Base-by-base conservation (phyloP, 2,113 vertebrate genomes). In the Ctenomys sociabilis region DNA sequence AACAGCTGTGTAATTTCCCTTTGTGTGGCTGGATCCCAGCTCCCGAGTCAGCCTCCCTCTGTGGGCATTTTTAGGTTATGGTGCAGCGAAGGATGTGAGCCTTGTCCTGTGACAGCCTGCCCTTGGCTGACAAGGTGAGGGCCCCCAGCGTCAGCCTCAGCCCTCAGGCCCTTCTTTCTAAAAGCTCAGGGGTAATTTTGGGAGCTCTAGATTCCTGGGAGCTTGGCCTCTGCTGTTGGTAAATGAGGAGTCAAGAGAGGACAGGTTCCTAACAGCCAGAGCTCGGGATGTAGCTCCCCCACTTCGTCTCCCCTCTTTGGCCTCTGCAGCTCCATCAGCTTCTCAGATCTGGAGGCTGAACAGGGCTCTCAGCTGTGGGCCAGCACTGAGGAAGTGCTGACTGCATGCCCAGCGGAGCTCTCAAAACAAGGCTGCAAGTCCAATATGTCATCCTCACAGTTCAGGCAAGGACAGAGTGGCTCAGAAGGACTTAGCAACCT, bases 171-270 rank as follows among this genome's bases (percentile, higher is more conserved):
- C 37, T 77, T 82, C 6, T 28, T 59, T 90, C 75, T n/a, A 81
- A 85, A 66, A 96, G 84, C 91, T 37, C 68, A 30, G 49, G 28
- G n/a, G 19, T 17, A 4, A 52, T 83, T 66, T 88, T 3, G 68
- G 89, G 57, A 95, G 85, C 64, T 80, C 94, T 73, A 83, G 85
- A n/a, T 54, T 94, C 93, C 83, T 43, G 85, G 92, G 72, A 64
- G 86, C 73, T 68, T 88, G 45, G 85, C 68, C 61, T 85, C 85
- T 92, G 92, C 72, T 90, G 85, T 84, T 57, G 64, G 92, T 77
- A 85, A 96, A 91, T 54, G 90, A 93, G 49, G 40, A 35, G 68
- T 80, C 75, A 82, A 88, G 91, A 88, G 90, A 66, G 66, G 88
- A 49, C 80, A 70, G 83, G 21, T 92, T 45, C 16, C 54, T 85